A percentile compares a stretch with the other conserved stretches of the same genome.
Evolutionary conservation across 2,888 invertebrate species (phyloP).

Genomic region (Netelia melanura): DNA sequence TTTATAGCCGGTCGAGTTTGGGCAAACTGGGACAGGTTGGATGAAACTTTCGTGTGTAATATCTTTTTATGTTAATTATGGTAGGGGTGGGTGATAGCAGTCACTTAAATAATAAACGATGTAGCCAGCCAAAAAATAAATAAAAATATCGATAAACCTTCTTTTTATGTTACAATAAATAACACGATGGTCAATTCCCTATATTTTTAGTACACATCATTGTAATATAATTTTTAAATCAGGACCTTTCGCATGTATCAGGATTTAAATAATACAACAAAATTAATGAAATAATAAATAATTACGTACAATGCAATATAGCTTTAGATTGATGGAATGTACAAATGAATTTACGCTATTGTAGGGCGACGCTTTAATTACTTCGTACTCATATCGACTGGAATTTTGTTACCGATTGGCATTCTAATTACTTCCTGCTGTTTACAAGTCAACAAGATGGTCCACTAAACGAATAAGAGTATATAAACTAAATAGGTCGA

Average conservation of each 20-base stretch:
- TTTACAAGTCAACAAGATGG: no score
- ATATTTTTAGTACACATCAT: background rate
- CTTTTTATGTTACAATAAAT: background rate
- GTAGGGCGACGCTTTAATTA: no score
- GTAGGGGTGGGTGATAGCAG: background rate
- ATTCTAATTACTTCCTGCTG: no score
- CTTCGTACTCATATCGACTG: no score
- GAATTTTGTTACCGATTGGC: no score
- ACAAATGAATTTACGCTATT: no score
- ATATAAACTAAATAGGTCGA: no score
- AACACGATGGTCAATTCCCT: no score
- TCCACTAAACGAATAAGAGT: no score
- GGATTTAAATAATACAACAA: background rate
- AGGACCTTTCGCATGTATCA: background rate
- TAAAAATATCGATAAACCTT: background rate
- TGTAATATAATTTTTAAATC: background rate
- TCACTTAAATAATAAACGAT: background rate
- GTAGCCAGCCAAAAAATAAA: background rate
- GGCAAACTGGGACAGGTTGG: background rate
- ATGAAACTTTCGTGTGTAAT: background rate
- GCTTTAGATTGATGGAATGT: no score
- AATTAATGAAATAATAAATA: background rate
- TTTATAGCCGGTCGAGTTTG: constrained; percentile 46
- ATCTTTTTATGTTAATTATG: constrained; percentile 6
- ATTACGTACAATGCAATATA: no score